A percentile compares a stretch with the other conserved stretches of the same genome.
These are phyloP conservation scores for Numenius arquata DNA, from an alignment of 2,113 vertebrate genomes.

Conservation along the genomic window DNA sequence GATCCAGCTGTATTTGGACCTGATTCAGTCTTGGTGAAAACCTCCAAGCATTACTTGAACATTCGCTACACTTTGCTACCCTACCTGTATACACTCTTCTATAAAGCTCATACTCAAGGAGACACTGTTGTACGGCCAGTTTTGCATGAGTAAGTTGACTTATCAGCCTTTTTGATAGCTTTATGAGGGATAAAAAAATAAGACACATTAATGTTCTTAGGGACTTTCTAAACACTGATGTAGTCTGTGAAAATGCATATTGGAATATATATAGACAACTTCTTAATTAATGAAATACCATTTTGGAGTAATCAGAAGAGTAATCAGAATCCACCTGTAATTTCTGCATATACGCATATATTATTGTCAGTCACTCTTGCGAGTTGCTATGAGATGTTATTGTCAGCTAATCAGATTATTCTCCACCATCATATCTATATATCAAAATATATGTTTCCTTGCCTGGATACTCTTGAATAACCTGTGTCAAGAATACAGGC, in stretches of 20 bases:
- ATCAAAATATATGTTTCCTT: not conserved
- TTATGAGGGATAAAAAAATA: too few relatives aligned
- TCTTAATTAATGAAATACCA: not conserved
- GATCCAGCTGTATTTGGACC: constrained; percentile 78
- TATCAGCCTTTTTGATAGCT: not conserved
- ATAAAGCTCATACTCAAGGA: constrained; percentile 84
- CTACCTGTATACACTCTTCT: constrained; percentile 94
- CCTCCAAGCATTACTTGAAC: constrained; percentile 85
- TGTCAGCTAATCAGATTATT: not conserved
- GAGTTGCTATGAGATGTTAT: not conserved
- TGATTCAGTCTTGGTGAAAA: constrained; percentile 77
- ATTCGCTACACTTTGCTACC: constrained; percentile 93
- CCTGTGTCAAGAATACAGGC: not conserved
- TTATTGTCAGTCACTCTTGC: not conserved
- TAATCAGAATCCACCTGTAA: not conserved
- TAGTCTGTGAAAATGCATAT: not conserved
- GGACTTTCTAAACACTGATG: not conserved
- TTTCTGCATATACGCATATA: not conserved
- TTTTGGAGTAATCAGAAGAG: not conserved
- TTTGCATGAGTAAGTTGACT: constrained; percentile 88
- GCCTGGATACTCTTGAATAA: not conserved
- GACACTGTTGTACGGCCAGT: constrained; percentile 87
- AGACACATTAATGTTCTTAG: accelerated
- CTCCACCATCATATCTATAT: not conserved
- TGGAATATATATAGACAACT: not conserved